These are phyloP conservation scores for Numenius phaeopus DNA, from an alignment of 2,797 vertebrate species.

Conservation along the genomic window DNA sequence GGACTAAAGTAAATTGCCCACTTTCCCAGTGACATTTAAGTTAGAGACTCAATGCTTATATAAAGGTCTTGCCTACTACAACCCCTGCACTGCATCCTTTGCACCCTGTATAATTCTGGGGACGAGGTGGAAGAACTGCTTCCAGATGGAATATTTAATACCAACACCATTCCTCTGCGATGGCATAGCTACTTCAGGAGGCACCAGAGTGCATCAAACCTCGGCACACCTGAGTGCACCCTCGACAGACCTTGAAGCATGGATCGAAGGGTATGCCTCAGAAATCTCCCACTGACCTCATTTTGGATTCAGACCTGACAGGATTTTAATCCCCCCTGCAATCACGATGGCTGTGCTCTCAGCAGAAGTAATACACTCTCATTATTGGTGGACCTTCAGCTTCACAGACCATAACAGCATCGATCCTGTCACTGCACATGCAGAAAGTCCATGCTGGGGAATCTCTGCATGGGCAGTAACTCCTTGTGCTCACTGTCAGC, in stretches of 20 bases:
- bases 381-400: constrained; percentile 45
- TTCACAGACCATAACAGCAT: constrained; percentile 52
- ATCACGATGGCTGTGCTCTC: neutral
- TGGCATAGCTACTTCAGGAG: constrained; percentile 8
- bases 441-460: neutral
- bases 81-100: neutral
- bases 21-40: neutral
- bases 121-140: neutral
- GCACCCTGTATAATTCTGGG: neutral
- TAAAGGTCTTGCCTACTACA: neutral
- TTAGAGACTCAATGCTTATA: neutral
- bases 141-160: neutral
- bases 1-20: neutral
- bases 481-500: neutral
- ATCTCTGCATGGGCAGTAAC: neutral
- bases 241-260: constrained; percentile 39
- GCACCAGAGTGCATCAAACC: constrained; percentile 23
- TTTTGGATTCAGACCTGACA: constrained; percentile 45
- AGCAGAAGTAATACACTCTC: constrained; percentile 37
- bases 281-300: constrained; percentile 45
- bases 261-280: constrained; percentile 33
- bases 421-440: neutral
- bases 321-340: constrained; percentile 46
- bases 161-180: neutral
- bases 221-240: constrained; percentile 34